Evolutionary conservation across 2,888 invertebrate species (phyloP).

Genomic region (Hemicrepidius hirtus): DNA sequence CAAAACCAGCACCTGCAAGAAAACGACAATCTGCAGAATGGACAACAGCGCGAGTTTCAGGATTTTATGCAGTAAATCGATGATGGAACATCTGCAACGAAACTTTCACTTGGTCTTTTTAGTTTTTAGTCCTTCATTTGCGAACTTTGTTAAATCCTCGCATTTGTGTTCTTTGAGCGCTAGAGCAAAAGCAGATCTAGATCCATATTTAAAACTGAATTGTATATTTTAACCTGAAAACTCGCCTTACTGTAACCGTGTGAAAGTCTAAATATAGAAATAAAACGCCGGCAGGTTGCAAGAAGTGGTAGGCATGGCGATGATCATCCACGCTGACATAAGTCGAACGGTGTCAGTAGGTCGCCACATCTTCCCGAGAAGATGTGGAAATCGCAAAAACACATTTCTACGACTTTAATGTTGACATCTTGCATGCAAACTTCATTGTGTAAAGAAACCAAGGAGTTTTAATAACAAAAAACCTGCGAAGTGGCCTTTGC

Average conservation of each 20-base stretch:
- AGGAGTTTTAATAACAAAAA: no score
- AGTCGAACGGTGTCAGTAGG: conserved; percentile 53
- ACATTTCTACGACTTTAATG: conserved; percentile 30
- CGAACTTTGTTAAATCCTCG: conserved; percentile 8
- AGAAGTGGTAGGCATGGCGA: conserved; percentile 43
- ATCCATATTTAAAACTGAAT: conserved; percentile 31
- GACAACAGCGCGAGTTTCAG: neutral
- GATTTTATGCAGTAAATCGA: conserved; percentile 8
- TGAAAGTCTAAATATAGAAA: conserved; percentile 52
- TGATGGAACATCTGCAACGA: neutral
- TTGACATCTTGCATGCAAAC: neutral
- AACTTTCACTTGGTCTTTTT: conserved; percentile 37
- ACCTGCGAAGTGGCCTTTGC: no score
- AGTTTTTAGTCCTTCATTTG: neutral
- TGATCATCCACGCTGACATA: conserved; percentile 52
- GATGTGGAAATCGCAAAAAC: conserved; percentile 41
- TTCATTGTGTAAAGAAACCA: neutral
- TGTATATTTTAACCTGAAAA: conserved; percentile 49
- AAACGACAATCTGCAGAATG: conserved; percentile 29
- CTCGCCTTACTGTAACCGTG: conserved; percentile 48
- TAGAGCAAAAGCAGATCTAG: neutral
- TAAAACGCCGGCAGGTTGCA: conserved; percentile 41
- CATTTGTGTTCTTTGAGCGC: conserved; percentile 9
- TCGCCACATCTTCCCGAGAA: conserved; percentile 47
- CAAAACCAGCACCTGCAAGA: conserved; percentile 36